These are phyloP conservation scores for Heteractis magnifica DNA, from an alignment of 92 coral and sea anemone species.

Conservation along the genomic window DNA sequence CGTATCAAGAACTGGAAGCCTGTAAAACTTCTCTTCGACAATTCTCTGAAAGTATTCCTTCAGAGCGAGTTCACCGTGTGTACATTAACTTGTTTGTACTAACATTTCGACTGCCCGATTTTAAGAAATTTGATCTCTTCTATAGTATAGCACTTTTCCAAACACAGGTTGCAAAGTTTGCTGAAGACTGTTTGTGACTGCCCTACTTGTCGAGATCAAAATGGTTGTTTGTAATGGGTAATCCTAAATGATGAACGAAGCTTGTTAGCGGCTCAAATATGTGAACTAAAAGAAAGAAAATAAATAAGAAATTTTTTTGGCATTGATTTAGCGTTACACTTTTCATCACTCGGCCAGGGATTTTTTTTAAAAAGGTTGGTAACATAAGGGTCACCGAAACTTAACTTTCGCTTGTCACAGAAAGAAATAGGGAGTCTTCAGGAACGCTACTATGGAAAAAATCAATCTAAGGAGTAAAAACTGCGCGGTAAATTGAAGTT, in stretches of 20 bases:
- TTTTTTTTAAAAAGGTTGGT: constrained; percentile 1
- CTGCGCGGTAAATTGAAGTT: constrained; percentile 12
- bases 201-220: constrained; percentile 29
- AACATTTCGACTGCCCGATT: constrained; percentile 73
- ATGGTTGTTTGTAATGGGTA: constrained; percentile 41
- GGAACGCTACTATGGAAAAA: neutral
- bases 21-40: neutral
- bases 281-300: constrained; percentile 15
- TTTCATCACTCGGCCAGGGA: constrained; percentile 14
- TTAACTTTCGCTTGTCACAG: constrained; percentile 22
- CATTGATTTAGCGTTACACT: constrained; percentile 19
- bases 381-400: constrained; percentile 16
- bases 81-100: constrained; percentile 80
- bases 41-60: constrained; percentile 13
- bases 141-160: constrained; percentile 68
- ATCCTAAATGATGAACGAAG: constrained; percentile 19
- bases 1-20: neutral
- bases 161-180: constrained; percentile 90
- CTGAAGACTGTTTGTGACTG: constrained; percentile 72
- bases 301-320: constrained; percentile 3
- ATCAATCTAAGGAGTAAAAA: constrained; percentile 5
- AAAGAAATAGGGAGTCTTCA: neutral
- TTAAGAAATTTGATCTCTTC: constrained; percentile 86
- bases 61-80: constrained; percentile 47
- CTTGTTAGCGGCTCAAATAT: constrained; percentile 41